Conservation (phyloP, 2,888 invertebrate species). For the Urechis unicinctus region DNA sequence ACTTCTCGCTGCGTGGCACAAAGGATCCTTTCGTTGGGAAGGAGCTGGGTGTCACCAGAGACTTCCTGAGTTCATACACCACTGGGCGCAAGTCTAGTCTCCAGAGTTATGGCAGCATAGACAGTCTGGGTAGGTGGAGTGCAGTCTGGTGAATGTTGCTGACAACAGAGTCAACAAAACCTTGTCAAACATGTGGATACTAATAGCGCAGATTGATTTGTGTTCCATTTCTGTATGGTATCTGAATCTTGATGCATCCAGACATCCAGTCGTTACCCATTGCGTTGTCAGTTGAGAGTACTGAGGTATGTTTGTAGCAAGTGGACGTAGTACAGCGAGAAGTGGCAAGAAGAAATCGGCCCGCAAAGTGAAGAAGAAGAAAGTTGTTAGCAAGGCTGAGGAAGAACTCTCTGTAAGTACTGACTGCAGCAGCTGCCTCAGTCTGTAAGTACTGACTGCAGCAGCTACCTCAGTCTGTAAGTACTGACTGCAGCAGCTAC, state of each 20-base stretch:
- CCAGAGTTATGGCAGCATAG: conserved; percentile 23
- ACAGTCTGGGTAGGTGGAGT: conserved; percentile 10
- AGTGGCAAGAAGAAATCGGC: conserved; percentile 13
- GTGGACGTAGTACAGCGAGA: conserved; percentile 4
- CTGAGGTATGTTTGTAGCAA: conserved; percentile 9
- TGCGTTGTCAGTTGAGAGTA: too few relatives aligned
- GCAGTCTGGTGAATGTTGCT: not conserved
- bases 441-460: too few relatives aligned
- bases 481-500: too few relatives aligned
- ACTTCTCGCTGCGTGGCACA: conserved; percentile 43
- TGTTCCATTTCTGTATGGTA: not conserved
- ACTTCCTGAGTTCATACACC: conserved; percentile 20
- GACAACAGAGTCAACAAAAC: too few relatives aligned
- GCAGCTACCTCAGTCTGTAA: too few relatives aligned
- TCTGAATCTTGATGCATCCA: too few relatives aligned
- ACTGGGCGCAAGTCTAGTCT: conserved; percentile 29
- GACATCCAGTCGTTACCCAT: too few relatives aligned
- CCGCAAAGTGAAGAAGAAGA: conserved; percentile 10
- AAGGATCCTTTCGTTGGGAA: conserved; percentile 39
- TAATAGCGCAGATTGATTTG: too few relatives aligned
- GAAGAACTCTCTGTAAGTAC: conserved; percentile 7
- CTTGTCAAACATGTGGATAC: too few relatives aligned
- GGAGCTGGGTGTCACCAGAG: conserved; percentile 21
- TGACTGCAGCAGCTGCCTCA: too few relatives aligned
- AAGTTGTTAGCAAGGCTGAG: conserved; percentile 3